Evolutionary conservation across 2,113 vertebrate genomes (phyloP), one percentile per base, ranked within the genome.

Genomic region (Anolis carolinensis): DNA sequence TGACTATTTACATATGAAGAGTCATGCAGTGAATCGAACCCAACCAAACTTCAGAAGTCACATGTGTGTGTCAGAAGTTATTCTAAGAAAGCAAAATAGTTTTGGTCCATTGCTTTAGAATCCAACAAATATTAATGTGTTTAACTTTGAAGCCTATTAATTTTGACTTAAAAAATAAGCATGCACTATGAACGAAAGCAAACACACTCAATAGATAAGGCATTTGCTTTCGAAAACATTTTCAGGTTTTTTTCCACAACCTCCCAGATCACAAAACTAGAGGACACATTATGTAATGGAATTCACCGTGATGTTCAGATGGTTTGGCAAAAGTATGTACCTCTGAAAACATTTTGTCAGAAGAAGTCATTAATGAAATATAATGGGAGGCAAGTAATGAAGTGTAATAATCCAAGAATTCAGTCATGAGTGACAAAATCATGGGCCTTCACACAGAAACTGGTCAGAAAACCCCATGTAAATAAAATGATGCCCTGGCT

Each of bases 1-100:
- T 63, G 59, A 39, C 39, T 59, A 91, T 71, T 63, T 74, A 73
- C 82, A 86, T 34, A 84, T 25, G 76, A 89, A 77, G 68, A 84
- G 81, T 67, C 62, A 88, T 25, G 23, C 63, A 71, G 74, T 44
- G 44, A 92, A 90, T 8, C 2, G 5, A 10, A 3, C 10, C 67
- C 52, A 74, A 74, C 50, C 39, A 75, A 81, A 67, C 79, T 20
- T 14, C 7, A n/a, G 10, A 75, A 86, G 23, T 21, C 25, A 48
- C 77, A 86, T 32, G 23, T 8, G 23, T 86, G 44, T 84, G 39
- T 83, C 63, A 65, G 73, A 83, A 74, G 50, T 1, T 50, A 36
- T 73, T 89, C 32, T 11, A 25, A 78, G 20, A 2, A 27, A 75
- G 52, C 55, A n/a, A 83, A 77, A 0, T 9, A 0, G 23, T 11